These are phyloP conservation scores for Lerema accius DNA, from an alignment of 1,140 invertebrate species.

Conservation along the genomic window DNA sequence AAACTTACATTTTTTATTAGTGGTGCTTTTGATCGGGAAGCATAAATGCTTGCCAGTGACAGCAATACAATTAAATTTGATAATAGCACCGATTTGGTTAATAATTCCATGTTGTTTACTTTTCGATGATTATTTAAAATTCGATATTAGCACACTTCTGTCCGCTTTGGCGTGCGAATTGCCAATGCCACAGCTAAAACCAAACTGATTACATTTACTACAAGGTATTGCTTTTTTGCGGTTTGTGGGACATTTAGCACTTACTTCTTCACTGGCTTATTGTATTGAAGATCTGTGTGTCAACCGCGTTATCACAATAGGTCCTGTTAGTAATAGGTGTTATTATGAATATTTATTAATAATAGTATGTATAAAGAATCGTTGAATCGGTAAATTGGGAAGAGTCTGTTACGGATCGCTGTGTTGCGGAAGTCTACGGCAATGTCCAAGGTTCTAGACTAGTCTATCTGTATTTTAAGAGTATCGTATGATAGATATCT, in stretches of 20 bases:
- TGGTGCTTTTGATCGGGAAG: slow-evolving; percentile 47
- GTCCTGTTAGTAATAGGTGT: too few species aligned
- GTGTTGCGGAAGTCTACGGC: neutral
- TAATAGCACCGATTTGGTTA: slow-evolving; percentile 1
- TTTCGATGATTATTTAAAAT: too few species aligned
- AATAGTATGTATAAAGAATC: too few species aligned
- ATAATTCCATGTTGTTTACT: slow-evolving; percentile 4
- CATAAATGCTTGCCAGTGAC: slow-evolving; percentile 4
- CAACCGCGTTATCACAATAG: too few species aligned
- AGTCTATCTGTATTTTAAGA: neutral
- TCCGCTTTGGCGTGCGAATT: slow-evolving; percentile 6
- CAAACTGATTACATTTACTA: too few species aligned
- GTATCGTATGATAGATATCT: too few species aligned
- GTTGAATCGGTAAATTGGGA: neutral
- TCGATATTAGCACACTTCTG: slow-evolving; percentile 7
- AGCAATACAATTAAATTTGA: slow-evolving; percentile 4
- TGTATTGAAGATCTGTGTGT: too few species aligned
- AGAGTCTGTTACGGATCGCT: slow-evolving; percentile 5
- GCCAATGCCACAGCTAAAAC: slow-evolving; percentile 17
- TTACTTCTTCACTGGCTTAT: too few species aligned
- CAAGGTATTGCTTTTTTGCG: too few species aligned
- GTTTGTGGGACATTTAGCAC: too few species aligned
- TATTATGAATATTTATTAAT: too few species aligned
- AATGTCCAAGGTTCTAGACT: neutral
- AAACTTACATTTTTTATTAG: slow-evolving; percentile 71